Conservation (phyloP, 1,140 invertebrate genomes). For the Belonocnema kinseyi region DNA sequence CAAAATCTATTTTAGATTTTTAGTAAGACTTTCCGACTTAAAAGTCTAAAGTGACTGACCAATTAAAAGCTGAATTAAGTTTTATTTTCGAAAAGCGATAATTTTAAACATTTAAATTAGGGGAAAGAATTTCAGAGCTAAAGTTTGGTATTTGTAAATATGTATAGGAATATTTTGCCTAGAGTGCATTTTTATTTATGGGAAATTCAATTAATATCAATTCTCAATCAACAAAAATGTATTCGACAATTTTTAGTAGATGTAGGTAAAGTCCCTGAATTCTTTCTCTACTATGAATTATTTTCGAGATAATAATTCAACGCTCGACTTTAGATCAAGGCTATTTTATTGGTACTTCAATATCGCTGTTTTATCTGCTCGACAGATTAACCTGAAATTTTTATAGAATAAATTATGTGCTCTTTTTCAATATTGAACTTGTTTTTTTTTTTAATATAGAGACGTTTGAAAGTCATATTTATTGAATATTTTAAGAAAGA, state of each 20-base stretch:
- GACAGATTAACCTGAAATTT: constrained; percentile 11
- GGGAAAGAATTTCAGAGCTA: constrained; percentile 27
- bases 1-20: no score
- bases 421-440: neutral
- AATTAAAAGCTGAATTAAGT: no score
- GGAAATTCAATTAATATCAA: neutral
- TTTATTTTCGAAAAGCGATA: no score
- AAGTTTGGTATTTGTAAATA: constrained; percentile 17
- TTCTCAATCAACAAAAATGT: constrained; percentile 14
- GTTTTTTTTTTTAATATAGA: neutral
- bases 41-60: no score
- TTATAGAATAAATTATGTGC: neutral
- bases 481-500: constrained; percentile 9
- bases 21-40: no score
- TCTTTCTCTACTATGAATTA: constrained; percentile 12
- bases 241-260: constrained; percentile 4
- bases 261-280: constrained; percentile 21
- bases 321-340: neutral
- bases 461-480: neutral
- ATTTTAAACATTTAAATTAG: neutral
- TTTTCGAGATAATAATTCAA: neutral
- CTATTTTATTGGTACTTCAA: constrained; percentile 25
- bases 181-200: constrained; percentile 10
- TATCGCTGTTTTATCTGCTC: constrained; percentile 7
- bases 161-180: constrained; percentile 1